phyloP scores from a whole-genome alignment of 2,113 vertebrate species.

The Ancistrus triradiatus region DNA sequence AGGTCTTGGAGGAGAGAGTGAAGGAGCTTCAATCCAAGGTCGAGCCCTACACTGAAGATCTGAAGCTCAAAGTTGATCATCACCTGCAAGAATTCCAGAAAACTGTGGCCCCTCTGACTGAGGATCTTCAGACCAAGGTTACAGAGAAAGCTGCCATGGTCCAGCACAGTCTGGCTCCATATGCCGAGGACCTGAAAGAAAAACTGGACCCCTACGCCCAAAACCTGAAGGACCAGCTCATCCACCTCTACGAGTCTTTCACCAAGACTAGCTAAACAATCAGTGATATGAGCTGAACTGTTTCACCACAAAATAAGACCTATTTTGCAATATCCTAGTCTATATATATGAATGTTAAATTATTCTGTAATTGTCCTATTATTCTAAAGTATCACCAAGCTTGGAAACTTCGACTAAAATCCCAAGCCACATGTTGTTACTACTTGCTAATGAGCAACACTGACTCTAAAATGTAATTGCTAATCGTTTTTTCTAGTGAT shows the following conservation, averaged over 20 bases:
- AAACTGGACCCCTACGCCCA: constrained; percentile 59
- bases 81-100: constrained; percentile 60
- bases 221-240: constrained; percentile 54
- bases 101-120: constrained; percentile 55
- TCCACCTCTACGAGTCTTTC: constrained; percentile 52
- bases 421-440: no score
- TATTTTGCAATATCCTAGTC: no score
- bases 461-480: constrained; percentile 8
- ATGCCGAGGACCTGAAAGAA: constrained; percentile 54
- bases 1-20: constrained; percentile 56
- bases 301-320: no score
- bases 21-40: constrained; percentile 56
- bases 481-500: constrained; percentile 27
- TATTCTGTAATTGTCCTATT: no score
- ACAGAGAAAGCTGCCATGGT: constrained; percentile 48
- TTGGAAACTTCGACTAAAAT: no score
- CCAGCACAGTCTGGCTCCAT: constrained; percentile 57
- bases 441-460: no score
- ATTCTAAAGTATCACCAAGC: no score
- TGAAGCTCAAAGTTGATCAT: constrained; percentile 58
- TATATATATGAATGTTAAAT: no score
- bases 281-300: no score
- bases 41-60: constrained; percentile 52
- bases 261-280: constrained; percentile 3
- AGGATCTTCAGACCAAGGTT: constrained; percentile 51